Conservation (phyloP, 2,888 invertebrate genomes). For the Epirrita christyi region DNA sequence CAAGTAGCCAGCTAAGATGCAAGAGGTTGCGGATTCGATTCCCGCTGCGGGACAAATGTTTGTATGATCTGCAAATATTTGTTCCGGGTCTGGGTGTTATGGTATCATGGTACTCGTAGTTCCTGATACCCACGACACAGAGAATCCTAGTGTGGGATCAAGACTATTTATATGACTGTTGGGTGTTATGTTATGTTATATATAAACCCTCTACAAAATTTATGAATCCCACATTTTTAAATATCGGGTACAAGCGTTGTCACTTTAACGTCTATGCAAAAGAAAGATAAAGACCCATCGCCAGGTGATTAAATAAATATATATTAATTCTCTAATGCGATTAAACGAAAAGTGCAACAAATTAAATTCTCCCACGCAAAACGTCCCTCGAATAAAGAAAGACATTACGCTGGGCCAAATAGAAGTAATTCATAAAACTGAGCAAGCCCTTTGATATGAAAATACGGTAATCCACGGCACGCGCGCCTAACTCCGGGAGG, state of each 20-base stretch:
- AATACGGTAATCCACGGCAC: constrained; percentile 81
- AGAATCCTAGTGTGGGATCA: too few species aligned
- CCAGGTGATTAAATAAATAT: constrained; percentile 56
- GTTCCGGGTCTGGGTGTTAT: too few species aligned
- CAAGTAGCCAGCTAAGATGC: too few species aligned
- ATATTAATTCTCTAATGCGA: constrained; percentile 69
- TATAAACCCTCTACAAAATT: not conserved
- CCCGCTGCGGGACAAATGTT: too few species aligned
- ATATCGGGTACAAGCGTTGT: constrained; percentile 42
- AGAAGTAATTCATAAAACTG: constrained; percentile 79
- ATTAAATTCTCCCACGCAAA: constrained; percentile 81
- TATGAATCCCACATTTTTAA: constrained; percentile 21
- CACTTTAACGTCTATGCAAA: constrained; percentile 55
- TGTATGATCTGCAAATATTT: too few species aligned
- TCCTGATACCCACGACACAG: too few species aligned
- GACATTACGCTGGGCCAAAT: constrained; percentile 71
- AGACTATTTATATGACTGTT: too few species aligned
- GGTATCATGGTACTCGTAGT: too few species aligned
- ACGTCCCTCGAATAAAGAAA: constrained; percentile 70
- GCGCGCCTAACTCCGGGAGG: constrained; percentile 70
- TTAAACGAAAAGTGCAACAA: constrained; percentile 76
- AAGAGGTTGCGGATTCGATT: too few species aligned
- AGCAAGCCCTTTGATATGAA: constrained; percentile 81
- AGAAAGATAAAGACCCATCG: constrained; percentile 53
- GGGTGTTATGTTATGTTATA: too few species aligned